Conservation (phyloP, 1,140 invertebrate genomes). For the Oreohelix idahoensis region DNA sequence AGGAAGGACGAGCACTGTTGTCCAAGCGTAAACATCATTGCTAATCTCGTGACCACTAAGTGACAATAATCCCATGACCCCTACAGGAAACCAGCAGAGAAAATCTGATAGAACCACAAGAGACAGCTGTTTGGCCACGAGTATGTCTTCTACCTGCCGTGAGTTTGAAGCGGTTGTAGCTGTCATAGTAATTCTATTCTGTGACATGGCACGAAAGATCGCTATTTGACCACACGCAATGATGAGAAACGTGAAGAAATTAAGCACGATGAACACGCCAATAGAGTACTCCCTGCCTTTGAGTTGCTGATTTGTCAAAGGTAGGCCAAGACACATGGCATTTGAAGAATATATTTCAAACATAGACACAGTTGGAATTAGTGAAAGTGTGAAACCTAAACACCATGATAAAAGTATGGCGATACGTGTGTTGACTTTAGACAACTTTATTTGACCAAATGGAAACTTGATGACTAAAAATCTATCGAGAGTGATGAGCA, state of each 20-base stretch:
- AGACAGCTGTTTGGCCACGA: constrained; percentile 14
- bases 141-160: neutral
- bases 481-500: constrained; percentile 59
- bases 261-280: constrained; percentile 50
- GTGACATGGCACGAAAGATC: constrained; percentile 4
- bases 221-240: constrained; percentile 49
- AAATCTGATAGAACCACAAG: constrained; percentile 20
- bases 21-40: constrained; percentile 45
- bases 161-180: neutral
- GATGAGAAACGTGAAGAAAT: constrained; percentile 47
- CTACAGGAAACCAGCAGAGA: constrained; percentile 27
- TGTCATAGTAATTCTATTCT: neutral
- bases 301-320: constrained; percentile 41
- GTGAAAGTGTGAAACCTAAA: constrained; percentile 39
- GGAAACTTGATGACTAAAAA: constrained; percentile 56
- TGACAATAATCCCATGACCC: constrained; percentile 46
- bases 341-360: constrained; percentile 52
- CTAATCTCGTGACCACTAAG: constrained; percentile 26
- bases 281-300: constrained; percentile 49
- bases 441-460: constrained; percentile 46
- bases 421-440: constrained; percentile 26
- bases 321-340: constrained; percentile 53
- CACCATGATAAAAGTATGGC: constrained; percentile 38
- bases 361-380: constrained; percentile 47
- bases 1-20: constrained; percentile 36